Percentiles rank a stretch among this genome's conserved stretches.
Conservation (phyloP, 1,140 invertebrate species). For the Lanistes nyassanus region DNA sequence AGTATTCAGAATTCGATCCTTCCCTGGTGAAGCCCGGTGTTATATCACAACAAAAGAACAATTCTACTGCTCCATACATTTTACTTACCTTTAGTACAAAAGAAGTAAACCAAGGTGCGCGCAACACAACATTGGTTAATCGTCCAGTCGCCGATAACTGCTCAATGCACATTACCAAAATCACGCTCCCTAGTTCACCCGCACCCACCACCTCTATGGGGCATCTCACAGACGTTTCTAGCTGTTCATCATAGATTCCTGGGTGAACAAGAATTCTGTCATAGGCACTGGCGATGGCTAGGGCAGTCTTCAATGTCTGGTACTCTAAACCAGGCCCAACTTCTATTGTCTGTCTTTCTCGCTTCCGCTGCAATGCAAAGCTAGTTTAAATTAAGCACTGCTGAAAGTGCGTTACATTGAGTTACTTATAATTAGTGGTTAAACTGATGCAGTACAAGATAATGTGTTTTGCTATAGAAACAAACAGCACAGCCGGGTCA, state of each 20-base stretch:
- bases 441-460: no score
- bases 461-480: no score
- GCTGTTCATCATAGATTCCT: slow-evolving; percentile 62
- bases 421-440: no score
- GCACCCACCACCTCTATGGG: slow-evolving; percentile 58
- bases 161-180: slow-evolving; percentile 57
- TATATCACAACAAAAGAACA: no score
- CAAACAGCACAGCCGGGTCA: no score
- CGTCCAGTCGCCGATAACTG: slow-evolving; percentile 53
- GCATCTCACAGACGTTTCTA: slow-evolving; percentile 59
- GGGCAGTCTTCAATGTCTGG: slow-evolving; percentile 52
- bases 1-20: no score
- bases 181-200: slow-evolving; percentile 58
- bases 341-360: slow-evolving; percentile 45
- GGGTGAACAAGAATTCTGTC: slow-evolving; percentile 57
- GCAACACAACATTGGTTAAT: slow-evolving; percentile 57
- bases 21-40: no score
- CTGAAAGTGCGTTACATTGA: no score
- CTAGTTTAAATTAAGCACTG: neutral
- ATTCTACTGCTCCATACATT: no score
- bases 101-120: slow-evolving; percentile 60
- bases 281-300: slow-evolving; percentile 53
- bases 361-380: slow-evolving; percentile 44
- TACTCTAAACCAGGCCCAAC: slow-evolving; percentile 52
- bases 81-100: slow-evolving; percentile 59